Percentiles rank a stretch among this genome's conserved stretches.
Evolutionary conservation across 2,797 vertebrate species (phyloP).

Genomic region (Sebastes matsubarae): DNA sequence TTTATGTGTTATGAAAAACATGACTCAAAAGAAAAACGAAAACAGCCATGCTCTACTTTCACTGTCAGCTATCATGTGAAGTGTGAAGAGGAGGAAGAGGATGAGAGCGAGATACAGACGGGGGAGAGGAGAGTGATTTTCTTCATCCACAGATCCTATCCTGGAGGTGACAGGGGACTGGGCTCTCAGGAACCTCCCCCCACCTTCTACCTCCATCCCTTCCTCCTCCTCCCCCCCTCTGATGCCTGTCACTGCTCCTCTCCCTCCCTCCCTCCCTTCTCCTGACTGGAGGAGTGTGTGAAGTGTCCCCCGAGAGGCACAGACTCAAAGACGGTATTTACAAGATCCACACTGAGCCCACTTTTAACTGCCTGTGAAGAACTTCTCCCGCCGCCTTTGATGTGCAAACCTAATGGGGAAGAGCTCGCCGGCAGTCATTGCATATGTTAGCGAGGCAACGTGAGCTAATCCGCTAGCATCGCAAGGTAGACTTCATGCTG

Average conservation of each 20-base stretch:
- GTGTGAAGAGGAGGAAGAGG: conserved; percentile 71
- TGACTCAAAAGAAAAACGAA: conserved; percentile 78
- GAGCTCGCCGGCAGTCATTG: conserved; percentile 79
- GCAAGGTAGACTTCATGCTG: conserved; percentile 72
- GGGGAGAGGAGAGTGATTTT: conserved; percentile 67
- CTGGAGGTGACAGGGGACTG: conserved; percentile 76
- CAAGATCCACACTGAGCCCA: conserved; percentile 83
- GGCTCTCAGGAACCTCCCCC: conserved; percentile 58
- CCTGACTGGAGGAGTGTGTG: conserved; percentile 80
- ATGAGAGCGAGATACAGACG: conserved; percentile 64
- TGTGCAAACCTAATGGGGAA: conserved; percentile 84
- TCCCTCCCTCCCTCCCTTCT: conserved; percentile 66
- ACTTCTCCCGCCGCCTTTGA: conserved; percentile 83
- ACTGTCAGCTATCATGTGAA: conserved; percentile 79
- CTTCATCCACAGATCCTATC: conserved; percentile 78
- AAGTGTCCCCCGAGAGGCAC: conserved; percentile 84
- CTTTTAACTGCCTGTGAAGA: conserved; percentile 85
- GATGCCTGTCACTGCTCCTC: conserved; percentile 79
- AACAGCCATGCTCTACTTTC: conserved; percentile 79
- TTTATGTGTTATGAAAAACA: conserved; percentile 83
- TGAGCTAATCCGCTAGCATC: conserved; percentile 75
- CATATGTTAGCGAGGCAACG: conserved; percentile 76
- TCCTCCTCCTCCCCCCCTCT: conserved; percentile 47
- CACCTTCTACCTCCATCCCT: background rate
- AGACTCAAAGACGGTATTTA: conserved; percentile 85